Percentiles rank a stretch among this genome's conserved stretches.
phyloP scores from a whole-genome alignment of 2,113 vertebrate species.

The Bubo bubo region DNA sequence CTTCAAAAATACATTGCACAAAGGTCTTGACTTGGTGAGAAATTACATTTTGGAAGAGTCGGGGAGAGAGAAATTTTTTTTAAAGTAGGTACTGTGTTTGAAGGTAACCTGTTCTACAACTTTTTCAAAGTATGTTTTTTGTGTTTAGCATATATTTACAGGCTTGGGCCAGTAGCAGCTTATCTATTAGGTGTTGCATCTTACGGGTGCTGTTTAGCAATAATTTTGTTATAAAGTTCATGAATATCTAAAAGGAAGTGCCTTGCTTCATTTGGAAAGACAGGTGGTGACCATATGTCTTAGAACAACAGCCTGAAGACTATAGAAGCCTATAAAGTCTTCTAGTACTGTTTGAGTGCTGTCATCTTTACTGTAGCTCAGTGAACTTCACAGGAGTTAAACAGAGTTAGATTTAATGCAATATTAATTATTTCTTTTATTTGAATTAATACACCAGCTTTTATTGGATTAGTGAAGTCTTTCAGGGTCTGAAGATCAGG shows the following conservation, averaged over 20 bases:
- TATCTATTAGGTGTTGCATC: neutral
- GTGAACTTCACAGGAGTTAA: neutral
- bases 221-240: neutral
- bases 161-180: neutral
- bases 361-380: neutral
- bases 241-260: neutral
- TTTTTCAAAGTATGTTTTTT: neutral
- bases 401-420: neutral
- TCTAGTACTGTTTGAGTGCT: neutral
- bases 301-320: neutral
- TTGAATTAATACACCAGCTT: neutral
- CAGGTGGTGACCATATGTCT: neutral
- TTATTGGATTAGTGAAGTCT: neutral
- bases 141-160: neutral
- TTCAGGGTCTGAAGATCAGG: neutral
- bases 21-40: neutral
- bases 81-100: neutral
- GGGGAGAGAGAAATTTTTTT: neutral
- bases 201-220: neutral
- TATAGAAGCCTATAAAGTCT: neutral
- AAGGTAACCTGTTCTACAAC: neutral
- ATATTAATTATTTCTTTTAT: neutral
- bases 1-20: neutral
- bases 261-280: neutral
- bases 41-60: neutral